phyloP scores from a whole-genome alignment of 2,113 vertebrate genomes.

The Labeo rohita region DNA sequence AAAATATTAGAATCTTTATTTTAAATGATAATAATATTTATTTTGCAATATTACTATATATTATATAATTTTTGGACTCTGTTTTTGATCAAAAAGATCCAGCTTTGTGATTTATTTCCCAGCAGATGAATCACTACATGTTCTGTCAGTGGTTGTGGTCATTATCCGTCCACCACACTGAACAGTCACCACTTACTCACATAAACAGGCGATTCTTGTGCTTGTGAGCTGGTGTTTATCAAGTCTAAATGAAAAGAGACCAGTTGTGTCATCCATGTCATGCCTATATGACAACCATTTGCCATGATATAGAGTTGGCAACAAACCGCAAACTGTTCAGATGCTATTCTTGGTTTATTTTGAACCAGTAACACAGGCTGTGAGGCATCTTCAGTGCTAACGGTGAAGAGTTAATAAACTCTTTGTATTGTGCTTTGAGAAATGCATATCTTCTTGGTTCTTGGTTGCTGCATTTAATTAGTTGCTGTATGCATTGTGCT shows the following conservation, averaged over 20 bases:
- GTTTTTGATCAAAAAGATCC: not conserved
- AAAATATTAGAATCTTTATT: not conserved
- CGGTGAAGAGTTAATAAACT: no score
- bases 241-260: constrained; percentile 17
- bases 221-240: constrained; percentile 17
- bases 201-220: constrained; percentile 23
- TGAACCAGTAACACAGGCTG: not conserved
- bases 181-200: constrained; percentile 24
- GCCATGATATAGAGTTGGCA: not conserved
- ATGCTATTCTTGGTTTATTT: not conserved
- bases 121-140: constrained; percentile 26
- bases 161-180: constrained; percentile 8
- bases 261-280: not conserved
- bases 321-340: not conserved
- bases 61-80: not conserved
- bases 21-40: not conserved
- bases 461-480: not conserved
- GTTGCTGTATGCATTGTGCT: not conserved
- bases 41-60: not conserved
- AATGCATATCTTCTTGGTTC: not conserved
- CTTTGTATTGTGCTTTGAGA: not conserved
- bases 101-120: not conserved
- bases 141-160: constrained; percentile 22
- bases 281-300: constrained; percentile 2
- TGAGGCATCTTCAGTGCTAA: not conserved